Evolutionary conservation across 2,113 vertebrate genomes (phyloP).

Genomic region (Salvelinus fontinalis): DNA sequence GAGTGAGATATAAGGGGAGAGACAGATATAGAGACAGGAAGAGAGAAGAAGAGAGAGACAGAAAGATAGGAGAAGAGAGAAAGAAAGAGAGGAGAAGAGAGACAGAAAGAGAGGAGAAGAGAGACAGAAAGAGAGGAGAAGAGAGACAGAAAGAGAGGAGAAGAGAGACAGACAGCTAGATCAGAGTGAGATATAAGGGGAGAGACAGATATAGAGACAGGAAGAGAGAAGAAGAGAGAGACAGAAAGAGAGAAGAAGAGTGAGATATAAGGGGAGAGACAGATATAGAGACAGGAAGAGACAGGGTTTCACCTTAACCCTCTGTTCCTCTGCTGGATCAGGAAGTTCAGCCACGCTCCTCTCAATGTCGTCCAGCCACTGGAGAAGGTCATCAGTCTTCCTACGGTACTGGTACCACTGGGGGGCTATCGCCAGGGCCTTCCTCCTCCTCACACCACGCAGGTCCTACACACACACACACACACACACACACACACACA

Average conservation of each 20-base stretch:
- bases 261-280: constrained; percentile 71
- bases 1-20: too few species aligned
- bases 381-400: constrained; percentile 92
- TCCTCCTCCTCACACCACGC: constrained; percentile 89
- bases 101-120: not conserved
- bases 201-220: too few species aligned
- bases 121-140: not conserved
- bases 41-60: not conserved
- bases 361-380: constrained; percentile 95
- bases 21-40: too few species aligned
- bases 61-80: not conserved
- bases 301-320: constrained; percentile 82
- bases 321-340: constrained; percentile 87
- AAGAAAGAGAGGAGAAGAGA: constrained; percentile 3
- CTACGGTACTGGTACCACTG: constrained; percentile 99
- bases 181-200: too few species aligned
- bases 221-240: constrained; percentile 73
- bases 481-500: not conserved
- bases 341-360: constrained; percentile 88
- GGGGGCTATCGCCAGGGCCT: constrained; percentile 91
- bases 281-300: constrained; percentile 61
- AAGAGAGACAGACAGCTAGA: constrained; percentile 85
- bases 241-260: constrained; percentile 35
- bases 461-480: constrained; percentile 80
- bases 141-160: not conserved